A percentile compares a stretch with the other conserved stretches of the same genome.
These are phyloP conservation scores for Equus quagga DNA, from an alignment of 2,113 vertebrate species.

Conservation along the genomic window DNA sequence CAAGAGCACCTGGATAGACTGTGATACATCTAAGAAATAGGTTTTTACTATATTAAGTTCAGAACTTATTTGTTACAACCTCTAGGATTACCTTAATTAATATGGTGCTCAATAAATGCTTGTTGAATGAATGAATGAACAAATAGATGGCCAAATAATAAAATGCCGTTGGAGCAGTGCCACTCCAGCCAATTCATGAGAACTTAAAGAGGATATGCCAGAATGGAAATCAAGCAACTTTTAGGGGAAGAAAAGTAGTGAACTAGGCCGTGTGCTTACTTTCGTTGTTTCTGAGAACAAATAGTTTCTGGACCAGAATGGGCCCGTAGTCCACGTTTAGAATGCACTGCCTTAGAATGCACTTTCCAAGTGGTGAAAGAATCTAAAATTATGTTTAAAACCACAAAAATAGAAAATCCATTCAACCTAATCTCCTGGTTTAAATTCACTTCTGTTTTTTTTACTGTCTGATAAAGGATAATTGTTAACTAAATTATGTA, in stretches of 20 bases:
- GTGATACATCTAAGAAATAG: not conserved
- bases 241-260: not conserved
- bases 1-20: not conserved
- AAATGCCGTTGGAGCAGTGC: not conserved
- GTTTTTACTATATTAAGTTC: not conserved
- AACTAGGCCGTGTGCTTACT: not conserved
- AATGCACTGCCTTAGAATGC: not conserved
- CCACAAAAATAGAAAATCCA: conserved; percentile 1
- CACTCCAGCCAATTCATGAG: not conserved
- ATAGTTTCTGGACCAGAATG: not conserved
- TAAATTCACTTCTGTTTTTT: conserved; percentile 23
- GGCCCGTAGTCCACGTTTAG: not conserved
- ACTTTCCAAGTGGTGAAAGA: not conserved
- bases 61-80: not conserved
- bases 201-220: not conserved
- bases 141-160: not conserved
- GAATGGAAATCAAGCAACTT: conserved; percentile 28
- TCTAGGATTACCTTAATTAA: not conserved
- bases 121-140: not conserved
- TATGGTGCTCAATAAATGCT: not conserved
- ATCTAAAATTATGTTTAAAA: conserved; percentile 20
- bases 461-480: conserved; percentile 20
- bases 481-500: not conserved
- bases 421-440: conserved; percentile 11
- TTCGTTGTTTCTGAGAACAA: not conserved